Conservation (phyloP, 2,113 vertebrate genomes). For the Pseudois nayaur region DNA sequence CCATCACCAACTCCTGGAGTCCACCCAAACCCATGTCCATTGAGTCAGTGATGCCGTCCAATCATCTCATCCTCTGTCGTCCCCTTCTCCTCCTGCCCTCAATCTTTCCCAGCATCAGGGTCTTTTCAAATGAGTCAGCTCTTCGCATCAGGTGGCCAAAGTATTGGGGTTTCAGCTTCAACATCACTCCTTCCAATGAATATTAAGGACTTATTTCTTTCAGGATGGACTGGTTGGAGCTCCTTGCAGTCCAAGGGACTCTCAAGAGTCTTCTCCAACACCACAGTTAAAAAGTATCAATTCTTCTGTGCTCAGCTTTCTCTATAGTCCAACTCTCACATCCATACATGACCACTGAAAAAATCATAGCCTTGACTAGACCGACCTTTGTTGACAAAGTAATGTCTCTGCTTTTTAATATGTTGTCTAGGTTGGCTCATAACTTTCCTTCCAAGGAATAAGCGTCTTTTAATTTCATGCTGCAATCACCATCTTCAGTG, state of each 20-base stretch:
- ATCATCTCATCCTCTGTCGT: neutral
- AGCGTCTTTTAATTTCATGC: neutral
- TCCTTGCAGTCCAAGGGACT: neutral
- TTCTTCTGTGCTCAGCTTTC: neutral
- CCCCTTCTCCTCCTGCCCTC: neutral
- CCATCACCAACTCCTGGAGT: neutral
- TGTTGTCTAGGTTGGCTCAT: neutral
- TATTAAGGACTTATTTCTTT: neutral
- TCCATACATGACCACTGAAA: neutral
- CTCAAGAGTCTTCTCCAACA: neutral
- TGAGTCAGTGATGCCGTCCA: accelerated
- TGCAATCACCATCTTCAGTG: neutral
- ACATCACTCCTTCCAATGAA: neutral
- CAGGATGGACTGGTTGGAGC: neutral
- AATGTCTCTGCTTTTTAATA: neutral
- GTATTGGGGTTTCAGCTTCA: neutral
- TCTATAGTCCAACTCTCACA: neutral
- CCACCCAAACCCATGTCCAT: neutral
- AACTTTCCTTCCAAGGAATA: neutral
- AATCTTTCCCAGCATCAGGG: neutral
- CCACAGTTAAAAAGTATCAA: neutral
- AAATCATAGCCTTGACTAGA: neutral
- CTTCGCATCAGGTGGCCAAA: neutral
- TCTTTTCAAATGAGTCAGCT: neutral
- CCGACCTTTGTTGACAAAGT: neutral